Evolutionary conservation across 2,888 invertebrate genomes (phyloP), one percentile per base, ranked within the genome.

Genomic region (Papilio demoleus): DNA sequence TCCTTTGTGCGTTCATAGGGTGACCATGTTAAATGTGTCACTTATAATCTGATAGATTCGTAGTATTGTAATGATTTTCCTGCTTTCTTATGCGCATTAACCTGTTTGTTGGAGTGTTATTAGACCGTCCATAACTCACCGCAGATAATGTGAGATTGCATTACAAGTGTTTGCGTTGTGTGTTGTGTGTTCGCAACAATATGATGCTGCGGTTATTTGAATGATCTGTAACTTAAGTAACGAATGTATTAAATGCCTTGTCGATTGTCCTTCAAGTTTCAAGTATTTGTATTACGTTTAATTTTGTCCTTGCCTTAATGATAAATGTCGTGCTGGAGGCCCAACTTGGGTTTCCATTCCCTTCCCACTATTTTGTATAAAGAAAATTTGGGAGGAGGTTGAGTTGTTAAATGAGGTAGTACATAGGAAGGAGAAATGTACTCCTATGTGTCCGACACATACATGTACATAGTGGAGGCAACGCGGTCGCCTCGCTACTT

Each of bases 21-120:
- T 53, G 50, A 40, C 60, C 38, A 53, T 31, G 17, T 56, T 38
- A 17, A 9, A 19, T 3, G 47, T 22, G 4, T 4, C 12, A 1
- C 19, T 40, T 47, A 50, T 5, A 22, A 50, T 50, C 4, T 12
- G 24, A 24, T 50, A 24, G 12, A 22, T 24, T 24, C 8, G 6
- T 0, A 14, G 14, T 53, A 27, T 24, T 27, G 6, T 14, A 14
- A n/a, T 14, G 19, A 27, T 53, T 53, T 53, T 53, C 53, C 53
- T 27, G 27, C 53, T 24, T 63, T 50, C 63, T 63, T 63, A 22
- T 22, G 19, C 14, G 50, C 63, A 63, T 63, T 50, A 63, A 50
- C 63, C 63, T 63, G 50, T 34, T 50, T n/a, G 5, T 8, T 45
- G 34, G 50, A 14, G 53, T 27, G 22, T 27, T 8, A 14, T 34